Base-by-base conservation (phyloP, 2,113 vertebrate genomes). In the Sitta europaea region DNA sequence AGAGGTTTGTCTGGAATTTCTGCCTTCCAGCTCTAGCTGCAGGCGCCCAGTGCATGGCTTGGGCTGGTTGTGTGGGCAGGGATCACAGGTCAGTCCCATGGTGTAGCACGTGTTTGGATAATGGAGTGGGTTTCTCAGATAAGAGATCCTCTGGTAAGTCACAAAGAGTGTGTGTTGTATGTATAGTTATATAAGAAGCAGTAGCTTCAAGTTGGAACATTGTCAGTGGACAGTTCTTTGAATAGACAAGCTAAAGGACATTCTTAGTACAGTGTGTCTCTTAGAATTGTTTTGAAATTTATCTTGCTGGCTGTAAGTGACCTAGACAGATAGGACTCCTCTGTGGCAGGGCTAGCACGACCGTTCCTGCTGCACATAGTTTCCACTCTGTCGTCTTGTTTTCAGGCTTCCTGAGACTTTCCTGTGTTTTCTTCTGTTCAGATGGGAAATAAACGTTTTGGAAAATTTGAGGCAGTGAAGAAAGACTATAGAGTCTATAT, bases 31-130 rank as follows among this genome's bases (percentile, higher is more conserved):
- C 88, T 88, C 3, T 77, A 62, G 87, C 71, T 85, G 47, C 66
- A 36, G 80, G 45, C 93, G 36, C 35, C 23, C 14, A 12, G 74
- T 72, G 59, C 75, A n/a, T 24, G 31, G 50, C 33, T 22, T 5
- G 77, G 92, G 58, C 73, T 65, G 80, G 84, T 1, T 94, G 84
- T 84, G 62, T 94, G 94, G 88, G 88, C 95, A 93, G 85, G 31
- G 88, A 58, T 98, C 97, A 97, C 94, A 95, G 96, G 95, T 94
- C 84, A 92, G 96, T 98, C 98, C 96, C 96, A 92, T 98, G 98
- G 98, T 93, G 54, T 21, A 78, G 94, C 97, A 95, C 72, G 43
- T 95, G 90, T 76, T 62, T 76, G 67, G 62, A 63, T 90, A 22
- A 66, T 73, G 84, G 80, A 47, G 40, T 5, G 79, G 33, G 28